phyloP scores from a whole-genome alignment of 2,113 vertebrate species.

The Machaerirhynchus nigripectus region DNA sequence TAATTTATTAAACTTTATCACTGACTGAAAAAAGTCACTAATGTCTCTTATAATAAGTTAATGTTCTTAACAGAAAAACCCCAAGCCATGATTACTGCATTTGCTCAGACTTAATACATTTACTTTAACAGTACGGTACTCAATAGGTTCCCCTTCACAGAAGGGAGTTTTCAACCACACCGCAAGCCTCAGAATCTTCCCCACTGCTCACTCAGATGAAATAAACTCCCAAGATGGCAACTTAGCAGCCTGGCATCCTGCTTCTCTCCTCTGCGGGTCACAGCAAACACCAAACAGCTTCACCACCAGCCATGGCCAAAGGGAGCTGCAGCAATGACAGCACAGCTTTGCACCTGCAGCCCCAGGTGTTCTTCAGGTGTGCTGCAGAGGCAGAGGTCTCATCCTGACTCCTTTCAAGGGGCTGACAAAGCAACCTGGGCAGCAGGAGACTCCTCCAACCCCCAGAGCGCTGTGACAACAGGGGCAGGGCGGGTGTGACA shows the following conservation, averaged over 20 bases:
- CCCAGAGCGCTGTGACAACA: background rate
- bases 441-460: background rate
- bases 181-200: constrained; percentile 24
- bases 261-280: background rate
- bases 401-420: background rate
- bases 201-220: background rate
- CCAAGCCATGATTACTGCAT: constrained; percentile 64
- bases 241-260: background rate
- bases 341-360: background rate
- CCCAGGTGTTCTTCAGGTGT: background rate
- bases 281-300: background rate
- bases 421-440: background rate
- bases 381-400: background rate
- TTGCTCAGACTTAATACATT: constrained; percentile 60
- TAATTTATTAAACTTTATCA: constrained; percentile 79
- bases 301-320: background rate
- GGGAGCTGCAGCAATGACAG: background rate
- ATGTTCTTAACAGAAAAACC: constrained; percentile 67
- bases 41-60: constrained; percentile 78
- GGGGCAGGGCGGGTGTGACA: background rate
- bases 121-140: constrained; percentile 61
- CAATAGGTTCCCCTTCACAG: constrained; percentile 76
- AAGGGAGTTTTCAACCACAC: constrained; percentile 71
- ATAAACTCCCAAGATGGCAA: background rate
- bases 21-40: constrained; percentile 68